Conservation (phyloP, 2,797 vertebrate genomes). For the Sitta carolinensis region DNA sequence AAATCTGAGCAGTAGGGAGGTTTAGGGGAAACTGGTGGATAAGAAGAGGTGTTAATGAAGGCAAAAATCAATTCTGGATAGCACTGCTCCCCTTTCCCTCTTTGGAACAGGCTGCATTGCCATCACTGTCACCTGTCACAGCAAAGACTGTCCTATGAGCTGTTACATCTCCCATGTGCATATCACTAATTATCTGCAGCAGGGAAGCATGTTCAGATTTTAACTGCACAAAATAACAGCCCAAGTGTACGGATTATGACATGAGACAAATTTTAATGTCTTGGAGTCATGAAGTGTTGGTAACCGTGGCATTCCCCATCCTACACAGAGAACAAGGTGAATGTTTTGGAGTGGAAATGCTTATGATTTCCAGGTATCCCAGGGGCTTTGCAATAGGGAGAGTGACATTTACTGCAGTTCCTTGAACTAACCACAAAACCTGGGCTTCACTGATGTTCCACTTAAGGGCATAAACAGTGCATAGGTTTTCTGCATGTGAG, state of each 20-base stretch:
- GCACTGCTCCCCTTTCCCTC: background rate
- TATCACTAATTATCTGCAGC: constrained; percentile 52
- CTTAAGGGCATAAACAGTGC: background rate
- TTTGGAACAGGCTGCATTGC: background rate
- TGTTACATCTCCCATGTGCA: constrained; percentile 33
- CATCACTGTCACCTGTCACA: constrained; percentile 7
- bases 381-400: background rate
- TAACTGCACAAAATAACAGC: constrained; percentile 49
- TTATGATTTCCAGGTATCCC: background rate
- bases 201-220: constrained; percentile 31
- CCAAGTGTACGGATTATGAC: background rate
- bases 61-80: background rate
- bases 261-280: constrained; percentile 27
- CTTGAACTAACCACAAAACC: background rate
- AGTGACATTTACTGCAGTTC: background rate
- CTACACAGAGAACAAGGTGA: background rate
- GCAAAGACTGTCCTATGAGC: background rate
- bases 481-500: background rate
- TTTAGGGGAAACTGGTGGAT: background rate
- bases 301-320: background rate
- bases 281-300: background rate
- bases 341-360: background rate
- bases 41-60: background rate
- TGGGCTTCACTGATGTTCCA: background rate
- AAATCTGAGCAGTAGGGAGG: background rate